Conservation (phyloP, 1,140 invertebrate species). For the Drosophila guanche region DNA sequence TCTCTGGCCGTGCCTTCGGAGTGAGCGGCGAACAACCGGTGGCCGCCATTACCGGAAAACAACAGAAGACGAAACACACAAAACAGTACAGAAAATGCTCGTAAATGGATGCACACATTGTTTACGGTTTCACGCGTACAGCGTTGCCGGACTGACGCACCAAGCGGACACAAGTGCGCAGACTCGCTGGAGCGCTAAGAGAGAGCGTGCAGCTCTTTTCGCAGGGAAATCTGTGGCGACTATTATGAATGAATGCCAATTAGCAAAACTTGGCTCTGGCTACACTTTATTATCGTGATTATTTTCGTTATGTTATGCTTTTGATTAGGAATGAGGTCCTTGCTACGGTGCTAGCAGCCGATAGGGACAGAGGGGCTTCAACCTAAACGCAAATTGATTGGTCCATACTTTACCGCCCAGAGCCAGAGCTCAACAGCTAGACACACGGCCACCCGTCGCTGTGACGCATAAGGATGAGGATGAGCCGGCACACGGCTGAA, state of each 20-base stretch:
- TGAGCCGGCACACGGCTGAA: constrained; percentile 15
- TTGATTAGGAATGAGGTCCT: constrained; percentile 25
- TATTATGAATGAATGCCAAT: constrained; percentile 70
- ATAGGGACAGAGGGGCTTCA: constrained; percentile 8
- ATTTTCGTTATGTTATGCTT: constrained; percentile 41
- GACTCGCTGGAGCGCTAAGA: constrained; percentile 1
- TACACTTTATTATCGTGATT: constrained; percentile 57
- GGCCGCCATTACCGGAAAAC: constrained; percentile 23
- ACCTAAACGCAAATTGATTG: constrained; percentile 54
- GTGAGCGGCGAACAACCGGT: constrained; percentile 27
- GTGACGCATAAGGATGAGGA: constrained; percentile 7
- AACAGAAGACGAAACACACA: constrained; percentile 42
- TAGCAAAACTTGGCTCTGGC: constrained; percentile 43
- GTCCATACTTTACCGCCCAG: constrained; percentile 34
- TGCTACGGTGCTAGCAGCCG: constrained; percentile 21
- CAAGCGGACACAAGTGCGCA: constrained; percentile 13
- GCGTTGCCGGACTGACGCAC: constrained; percentile 2
- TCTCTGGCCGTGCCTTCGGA: neutral
- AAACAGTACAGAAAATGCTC: no score
- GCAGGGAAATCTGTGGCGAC: constrained; percentile 24
- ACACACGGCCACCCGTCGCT: constrained; percentile 3
- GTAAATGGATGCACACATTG: constrained; percentile 40
- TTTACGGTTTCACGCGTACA: constrained; percentile 32
- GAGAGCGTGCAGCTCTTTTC: constrained; percentile 2
- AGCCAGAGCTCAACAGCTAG: no score